Conservation (phyloP, 2,888 invertebrate genomes). For the Drosophila kuntzei region DNA sequence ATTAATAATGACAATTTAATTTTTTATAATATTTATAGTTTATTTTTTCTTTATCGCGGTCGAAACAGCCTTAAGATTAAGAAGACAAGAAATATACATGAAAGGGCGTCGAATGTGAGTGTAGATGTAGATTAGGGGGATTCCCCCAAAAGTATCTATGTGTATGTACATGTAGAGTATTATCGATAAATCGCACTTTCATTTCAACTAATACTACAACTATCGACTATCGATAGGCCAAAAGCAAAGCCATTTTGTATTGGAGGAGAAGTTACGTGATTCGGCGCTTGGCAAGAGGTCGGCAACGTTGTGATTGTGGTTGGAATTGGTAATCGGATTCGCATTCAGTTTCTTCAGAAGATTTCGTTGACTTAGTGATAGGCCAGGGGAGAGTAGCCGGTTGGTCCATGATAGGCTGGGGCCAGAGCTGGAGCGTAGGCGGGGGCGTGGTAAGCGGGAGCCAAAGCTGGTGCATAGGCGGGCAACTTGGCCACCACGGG, state of each 20-base stretch:
- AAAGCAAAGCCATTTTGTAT: slow-evolving; percentile 28
- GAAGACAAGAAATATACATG: slow-evolving; percentile 76
- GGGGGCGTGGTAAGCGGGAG: slow-evolving; percentile 49
- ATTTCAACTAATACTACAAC: slow-evolving; percentile 76
- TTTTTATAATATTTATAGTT: slow-evolving; percentile 56
- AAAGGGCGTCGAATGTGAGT: slow-evolving; percentile 68
- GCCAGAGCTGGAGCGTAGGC: slow-evolving; percentile 56
- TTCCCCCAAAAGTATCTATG: background rate
- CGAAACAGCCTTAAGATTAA: slow-evolving; percentile 85
- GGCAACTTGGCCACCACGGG: slow-evolving; percentile 73
- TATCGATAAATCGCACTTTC: slow-evolving; percentile 70
- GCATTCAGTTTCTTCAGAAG: background rate
- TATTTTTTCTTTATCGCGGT: slow-evolving; percentile 84
- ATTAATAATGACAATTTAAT: background rate
- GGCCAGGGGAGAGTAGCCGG: slow-evolving; percentile 56
- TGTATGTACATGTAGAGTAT: slow-evolving; percentile 61
- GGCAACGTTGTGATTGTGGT: slow-evolving; percentile 41
- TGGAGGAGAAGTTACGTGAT: slow-evolving; percentile 59
- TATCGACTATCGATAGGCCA: slow-evolving; percentile 67
- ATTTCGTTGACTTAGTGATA: slow-evolving; percentile 70
- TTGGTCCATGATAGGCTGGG: slow-evolving; percentile 20
- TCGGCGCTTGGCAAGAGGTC: slow-evolving; percentile 65
- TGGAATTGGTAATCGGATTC: background rate
- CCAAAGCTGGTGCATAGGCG: slow-evolving; percentile 61
- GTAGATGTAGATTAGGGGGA: slow-evolving; percentile 42